Evolutionary conservation across 2,113 vertebrate genomes (phyloP).

Genomic region (Gyps fulvus): DNA sequence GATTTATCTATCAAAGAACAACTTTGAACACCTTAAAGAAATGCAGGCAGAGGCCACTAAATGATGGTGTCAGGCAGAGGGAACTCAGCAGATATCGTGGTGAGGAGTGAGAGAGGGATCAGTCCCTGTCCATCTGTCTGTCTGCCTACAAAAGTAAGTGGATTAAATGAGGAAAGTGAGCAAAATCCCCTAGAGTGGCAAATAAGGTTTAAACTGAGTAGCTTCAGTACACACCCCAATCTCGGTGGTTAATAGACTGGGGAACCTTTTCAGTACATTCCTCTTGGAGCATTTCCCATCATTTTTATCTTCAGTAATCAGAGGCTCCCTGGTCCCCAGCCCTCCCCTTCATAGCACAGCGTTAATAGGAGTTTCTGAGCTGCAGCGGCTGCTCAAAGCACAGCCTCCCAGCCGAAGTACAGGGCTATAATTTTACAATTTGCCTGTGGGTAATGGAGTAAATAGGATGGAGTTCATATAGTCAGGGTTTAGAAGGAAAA

Average conservation of each 20-base stretch:
- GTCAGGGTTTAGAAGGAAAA: slow-evolving; percentile 28
- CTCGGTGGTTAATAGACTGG: not conserved
- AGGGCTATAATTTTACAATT: slow-evolving; percentile 65
- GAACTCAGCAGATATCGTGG: not conserved
- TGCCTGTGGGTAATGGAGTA: slow-evolving; percentile 60
- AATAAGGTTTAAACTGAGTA: not conserved
- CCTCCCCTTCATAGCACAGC: not conserved
- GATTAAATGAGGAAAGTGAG: slow-evolving; percentile 34
- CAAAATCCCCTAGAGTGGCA: not conserved
- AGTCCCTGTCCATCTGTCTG: not conserved
- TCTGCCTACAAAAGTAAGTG: not conserved
- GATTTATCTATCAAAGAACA: slow-evolving; percentile 23
- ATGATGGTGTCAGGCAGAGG: not conserved
- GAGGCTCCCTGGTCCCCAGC: slow-evolving; percentile 8
- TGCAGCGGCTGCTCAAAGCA: slow-evolving; percentile 31
- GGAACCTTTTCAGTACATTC: slow-evolving; percentile 24
- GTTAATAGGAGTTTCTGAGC: slow-evolving; percentile 16
- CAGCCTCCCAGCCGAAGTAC: slow-evolving; percentile 1
- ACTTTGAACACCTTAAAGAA: slow-evolving; percentile 17
- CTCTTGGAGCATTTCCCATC: slow-evolving; percentile 20
- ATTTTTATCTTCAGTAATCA: slow-evolving; percentile 63
- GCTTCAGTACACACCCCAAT: not conserved
- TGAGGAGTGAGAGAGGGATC: not conserved
- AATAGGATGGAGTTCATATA: slow-evolving; percentile 42
- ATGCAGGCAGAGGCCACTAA: not conserved